These are phyloP conservation scores for Mugil cephalus DNA, from an alignment of 2,113 vertebrate genomes.

Conservation along the genomic window DNA sequence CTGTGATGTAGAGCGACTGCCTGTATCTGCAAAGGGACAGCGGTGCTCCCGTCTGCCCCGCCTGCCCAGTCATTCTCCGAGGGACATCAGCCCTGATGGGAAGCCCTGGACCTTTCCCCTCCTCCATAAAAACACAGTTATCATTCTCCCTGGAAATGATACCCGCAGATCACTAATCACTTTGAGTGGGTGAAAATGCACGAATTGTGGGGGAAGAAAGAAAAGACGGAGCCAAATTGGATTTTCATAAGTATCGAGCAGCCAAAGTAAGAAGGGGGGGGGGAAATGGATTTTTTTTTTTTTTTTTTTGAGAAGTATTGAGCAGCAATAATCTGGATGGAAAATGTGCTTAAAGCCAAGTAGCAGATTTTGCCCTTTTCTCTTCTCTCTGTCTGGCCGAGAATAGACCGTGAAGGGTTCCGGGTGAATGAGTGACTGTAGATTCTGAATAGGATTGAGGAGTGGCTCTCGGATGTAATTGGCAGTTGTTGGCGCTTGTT, in stretches of 20 bases:
- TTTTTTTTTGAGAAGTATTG: conserved; percentile 66
- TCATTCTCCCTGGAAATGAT: conserved; percentile 70
- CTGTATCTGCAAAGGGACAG: conserved; percentile 82
- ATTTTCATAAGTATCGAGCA: conserved; percentile 80
- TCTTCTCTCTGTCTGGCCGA: conserved; percentile 54
- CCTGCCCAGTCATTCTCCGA: conserved; percentile 61
- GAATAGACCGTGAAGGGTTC: conserved; percentile 58
- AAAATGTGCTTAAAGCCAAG: conserved; percentile 77
- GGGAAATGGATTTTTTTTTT: conserved; percentile 73
- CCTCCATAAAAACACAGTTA: conserved; percentile 71
- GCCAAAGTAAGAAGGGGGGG: conserved; percentile 67
- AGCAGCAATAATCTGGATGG: conserved; percentile 78
- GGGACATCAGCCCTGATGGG: conserved; percentile 68
- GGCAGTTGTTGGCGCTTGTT: conserved; percentile 22
- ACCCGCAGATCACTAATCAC: conserved; percentile 78
- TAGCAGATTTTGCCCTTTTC: conserved; percentile 70
- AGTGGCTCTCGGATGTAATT: conserved; percentile 46
- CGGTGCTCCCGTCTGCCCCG: conserved; percentile 72
- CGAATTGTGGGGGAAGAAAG: conserved; percentile 68
- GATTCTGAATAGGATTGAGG: conserved; percentile 43
- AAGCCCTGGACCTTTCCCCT: conserved; percentile 64
- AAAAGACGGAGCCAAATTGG: conserved; percentile 76
- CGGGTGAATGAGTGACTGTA: conserved; percentile 44
- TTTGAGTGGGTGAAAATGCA: conserved; percentile 71
- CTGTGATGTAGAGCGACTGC: conserved; percentile 75